Base-by-base conservation (phyloP, 1,140 invertebrate genomes). In the Aphelinus certus region DNA sequence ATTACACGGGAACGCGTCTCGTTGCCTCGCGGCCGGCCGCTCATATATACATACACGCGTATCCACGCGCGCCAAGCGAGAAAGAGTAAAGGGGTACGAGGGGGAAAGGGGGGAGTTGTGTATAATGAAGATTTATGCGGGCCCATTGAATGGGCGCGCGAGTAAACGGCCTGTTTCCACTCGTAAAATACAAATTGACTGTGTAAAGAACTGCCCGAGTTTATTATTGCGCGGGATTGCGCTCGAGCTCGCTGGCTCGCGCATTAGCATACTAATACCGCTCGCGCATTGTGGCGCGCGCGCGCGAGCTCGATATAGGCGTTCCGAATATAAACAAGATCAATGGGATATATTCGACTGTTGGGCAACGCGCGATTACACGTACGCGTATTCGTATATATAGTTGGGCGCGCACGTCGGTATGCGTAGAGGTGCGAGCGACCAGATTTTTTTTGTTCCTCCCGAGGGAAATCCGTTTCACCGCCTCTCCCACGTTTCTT, bases 121-220 rank as follows among this genome's bases (percentile, higher is more conserved):
- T 48, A 74, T 74, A 74, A 74, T 74, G 65, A 68, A 74, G 65
- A 74, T 74, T 74, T 74, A 74, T 74, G 60, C 58, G 58, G 46
- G 66, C n/a, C 42, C 61, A 64, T 71, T 64, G 4, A 42, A 26
- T 47, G 53, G 7, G 46, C 26, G 55, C 49, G 43, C 9, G 26
- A 60, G 46, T 26, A 58, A 73, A 60, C 67, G 56, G 10, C 48
- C 26, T 26, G 72, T 68, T 74, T 73, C 55, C 45, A 69, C 60
- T 55, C 66, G 66, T 75, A 69, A 75, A 69, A 70, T 68, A 74
- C 65, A 74, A 74, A 74, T 74, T 74, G 65, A 68, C 65, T 63
- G 57, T 63, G 65, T 74, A 48, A 63, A 74, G 65, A 74, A 74
- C 49, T 56, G 43, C 56, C 68, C 62, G 48, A 64, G 63, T 68